Evolutionary conservation across 1,140 invertebrate species (phyloP).

Genomic region (Steinernema khuongi): DNA sequence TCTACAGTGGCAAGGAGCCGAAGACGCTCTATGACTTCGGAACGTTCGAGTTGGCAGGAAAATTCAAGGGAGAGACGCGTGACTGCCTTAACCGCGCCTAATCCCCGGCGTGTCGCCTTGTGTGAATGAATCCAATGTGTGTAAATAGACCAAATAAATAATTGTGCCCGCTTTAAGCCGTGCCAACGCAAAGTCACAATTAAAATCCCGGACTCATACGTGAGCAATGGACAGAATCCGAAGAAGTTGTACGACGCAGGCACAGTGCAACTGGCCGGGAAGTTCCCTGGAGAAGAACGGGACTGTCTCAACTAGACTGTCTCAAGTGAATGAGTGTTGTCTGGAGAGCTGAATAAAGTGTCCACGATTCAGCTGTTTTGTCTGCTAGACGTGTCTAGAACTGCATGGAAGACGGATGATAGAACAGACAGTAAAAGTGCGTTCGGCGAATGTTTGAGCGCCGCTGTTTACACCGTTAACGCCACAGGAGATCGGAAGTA

Average conservation of each 20-base stretch:
- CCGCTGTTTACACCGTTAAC: too few species aligned
- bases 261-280: slow-evolving; percentile 28
- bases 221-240: slow-evolving; percentile 25
- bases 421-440: too few species aligned
- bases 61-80: slow-evolving; percentile 34
- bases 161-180: slow-evolving; percentile 29
- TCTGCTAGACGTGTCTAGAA: too few species aligned
- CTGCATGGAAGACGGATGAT: too few species aligned
- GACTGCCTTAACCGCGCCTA: slow-evolving; percentile 23
- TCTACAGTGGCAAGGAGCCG: slow-evolving; percentile 25
- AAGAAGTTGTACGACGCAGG: slow-evolving; percentile 37
- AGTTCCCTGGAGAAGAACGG: slow-evolving; percentile 34
- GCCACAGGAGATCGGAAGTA: too few species aligned
- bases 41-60: slow-evolving; percentile 31
- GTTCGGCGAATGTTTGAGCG: too few species aligned
- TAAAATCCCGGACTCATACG: slow-evolving; percentile 36
- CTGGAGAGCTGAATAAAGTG: too few species aligned
- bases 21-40: slow-evolving; percentile 37
- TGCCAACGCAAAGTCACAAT: slow-evolving; percentile 35
- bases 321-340: background rate
- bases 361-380: too few species aligned
- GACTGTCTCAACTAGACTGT: slow-evolving; percentile 25
- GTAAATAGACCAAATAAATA: background rate
- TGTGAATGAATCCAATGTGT: background rate
- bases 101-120: background rate